A percentile compares a stretch with the other conserved stretches of the same genome.
Conservation (phyloP, 2,113 vertebrate genomes). For the Corythornis madagascariensis region DNA sequence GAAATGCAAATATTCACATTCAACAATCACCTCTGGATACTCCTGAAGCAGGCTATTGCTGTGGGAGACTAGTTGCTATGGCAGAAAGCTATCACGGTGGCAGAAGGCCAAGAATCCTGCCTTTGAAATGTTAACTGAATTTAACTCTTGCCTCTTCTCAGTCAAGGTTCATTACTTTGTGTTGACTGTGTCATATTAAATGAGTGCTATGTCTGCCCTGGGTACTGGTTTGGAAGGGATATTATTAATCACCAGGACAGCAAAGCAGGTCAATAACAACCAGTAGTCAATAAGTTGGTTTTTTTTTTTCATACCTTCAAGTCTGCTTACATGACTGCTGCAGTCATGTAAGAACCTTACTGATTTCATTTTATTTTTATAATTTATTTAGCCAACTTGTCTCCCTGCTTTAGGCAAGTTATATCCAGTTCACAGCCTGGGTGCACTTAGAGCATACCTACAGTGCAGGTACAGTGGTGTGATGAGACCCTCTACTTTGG, state of each 20-base stretch:
- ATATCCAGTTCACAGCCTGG: not conserved
- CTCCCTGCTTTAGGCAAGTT: not conserved
- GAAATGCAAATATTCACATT: constrained; percentile 43
- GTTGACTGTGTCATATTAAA: constrained; percentile 13
- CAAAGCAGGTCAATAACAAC: not conserved
- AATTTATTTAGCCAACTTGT: not conserved
- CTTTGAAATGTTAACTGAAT: constrained; percentile 42
- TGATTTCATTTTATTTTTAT: too few species aligned
- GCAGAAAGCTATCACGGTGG: constrained; percentile 21
- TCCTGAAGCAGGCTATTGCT: not conserved
- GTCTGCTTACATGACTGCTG: not conserved
- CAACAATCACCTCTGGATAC: not conserved
- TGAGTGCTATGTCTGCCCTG: not conserved
- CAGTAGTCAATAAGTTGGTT: not conserved
- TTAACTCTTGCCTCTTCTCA: constrained; percentile 52
- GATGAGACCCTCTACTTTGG: not conserved
- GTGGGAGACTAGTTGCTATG: constrained; percentile 49
- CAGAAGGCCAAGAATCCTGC: constrained; percentile 31
- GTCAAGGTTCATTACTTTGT: constrained; percentile 11
- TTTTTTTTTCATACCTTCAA: not conserved
- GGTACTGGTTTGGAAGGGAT: not conserved
- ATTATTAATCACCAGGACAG: not conserved
- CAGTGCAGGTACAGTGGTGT: fast-evolving
- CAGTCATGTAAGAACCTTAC: fast-evolving
- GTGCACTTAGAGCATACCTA: fast-evolving